These are phyloP conservation scores for Blennius ocellaris DNA, from an alignment of 2,113 vertebrate species.

Conservation along the genomic window DNA sequence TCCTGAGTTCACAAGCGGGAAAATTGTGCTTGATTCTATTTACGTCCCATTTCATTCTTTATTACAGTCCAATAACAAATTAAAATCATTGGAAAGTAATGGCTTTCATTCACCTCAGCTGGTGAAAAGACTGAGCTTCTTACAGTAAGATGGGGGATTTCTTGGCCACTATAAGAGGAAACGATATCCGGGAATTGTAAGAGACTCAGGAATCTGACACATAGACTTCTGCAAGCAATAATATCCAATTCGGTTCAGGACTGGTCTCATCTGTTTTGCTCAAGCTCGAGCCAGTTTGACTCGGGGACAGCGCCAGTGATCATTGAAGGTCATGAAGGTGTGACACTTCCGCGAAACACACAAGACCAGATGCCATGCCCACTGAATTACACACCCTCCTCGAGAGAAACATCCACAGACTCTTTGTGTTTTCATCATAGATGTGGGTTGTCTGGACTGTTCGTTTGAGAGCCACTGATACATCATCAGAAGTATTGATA, in stretches of 20 bases:
- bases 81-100: conserved; percentile 39
- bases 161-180: conserved; percentile 38
- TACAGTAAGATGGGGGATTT: conserved; percentile 7
- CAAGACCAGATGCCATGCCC: conserved; percentile 16
- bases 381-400: no score
- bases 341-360: conserved; percentile 27
- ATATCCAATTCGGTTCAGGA: conserved; percentile 45
- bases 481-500: not conserved
- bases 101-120: conserved; percentile 35
- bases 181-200: conserved; percentile 6
- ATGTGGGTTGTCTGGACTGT: not conserved
- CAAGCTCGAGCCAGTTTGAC: conserved; percentile 21
- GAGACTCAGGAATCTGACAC: conserved; percentile 49
- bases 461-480: not conserved
- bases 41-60: conserved; percentile 9
- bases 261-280: conserved; percentile 48
- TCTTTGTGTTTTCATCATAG: not conserved
- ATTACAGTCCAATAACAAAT: conserved; percentile 40
- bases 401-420: not conserved
- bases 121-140: conserved; percentile 40
- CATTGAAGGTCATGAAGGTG: conserved; percentile 39
- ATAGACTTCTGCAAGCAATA: conserved; percentile 42
- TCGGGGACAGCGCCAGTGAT: not conserved
- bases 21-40: conserved; percentile 10
- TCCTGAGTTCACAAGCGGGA: conserved; percentile 12